phyloP scores from a whole-genome alignment of 1,140 invertebrate genomes.

The Pseudomyrmex dendroicus region DNA sequence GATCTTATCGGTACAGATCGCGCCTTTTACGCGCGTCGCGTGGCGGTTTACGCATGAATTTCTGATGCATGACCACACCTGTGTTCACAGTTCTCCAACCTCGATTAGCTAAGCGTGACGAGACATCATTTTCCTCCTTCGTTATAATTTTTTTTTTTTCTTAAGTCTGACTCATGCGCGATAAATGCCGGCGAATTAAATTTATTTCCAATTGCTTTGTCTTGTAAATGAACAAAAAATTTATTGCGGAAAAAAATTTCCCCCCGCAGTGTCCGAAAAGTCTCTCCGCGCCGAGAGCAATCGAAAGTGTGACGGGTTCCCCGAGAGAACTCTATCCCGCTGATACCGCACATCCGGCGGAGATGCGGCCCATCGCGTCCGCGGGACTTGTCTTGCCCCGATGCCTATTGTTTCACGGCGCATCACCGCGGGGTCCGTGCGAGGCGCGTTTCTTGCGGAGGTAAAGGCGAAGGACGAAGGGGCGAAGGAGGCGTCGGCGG shows the following conservation, averaged over 20 bases:
- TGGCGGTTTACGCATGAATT: neutral
- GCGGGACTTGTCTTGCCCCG: conserved; percentile 29
- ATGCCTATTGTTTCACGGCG: conserved; percentile 55
- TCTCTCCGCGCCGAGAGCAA: neutral
- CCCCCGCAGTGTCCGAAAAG: too few relatives aligned
- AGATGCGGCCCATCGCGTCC: conserved; percentile 43
- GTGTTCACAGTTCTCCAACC: conserved; percentile 46
- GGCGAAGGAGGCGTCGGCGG: conserved; percentile 44
- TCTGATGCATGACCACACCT: conserved; percentile 49
- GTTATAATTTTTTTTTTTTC: neutral
- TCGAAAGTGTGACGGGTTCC: conserved; percentile 7
- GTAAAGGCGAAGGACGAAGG: conserved; percentile 65
- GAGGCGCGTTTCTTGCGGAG: conserved; percentile 47
- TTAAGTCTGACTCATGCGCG: neutral
- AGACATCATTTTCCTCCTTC: conserved; percentile 20
- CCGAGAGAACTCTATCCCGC: neutral
- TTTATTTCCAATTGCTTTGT: neutral
- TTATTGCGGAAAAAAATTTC: neutral
- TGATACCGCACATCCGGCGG: conserved; percentile 21
- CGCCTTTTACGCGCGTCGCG: conserved; percentile 4
- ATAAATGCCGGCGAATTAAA: neutral
- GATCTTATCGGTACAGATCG: neutral
- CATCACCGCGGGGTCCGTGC: conserved; percentile 40
- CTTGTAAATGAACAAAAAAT: neutral
- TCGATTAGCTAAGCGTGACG: conserved; percentile 1